Evolutionary conservation across 1,140 invertebrate genomes (phyloP), one percentile per base, ranked within the genome.

Genomic region (Drosophila hydei): DNA sequence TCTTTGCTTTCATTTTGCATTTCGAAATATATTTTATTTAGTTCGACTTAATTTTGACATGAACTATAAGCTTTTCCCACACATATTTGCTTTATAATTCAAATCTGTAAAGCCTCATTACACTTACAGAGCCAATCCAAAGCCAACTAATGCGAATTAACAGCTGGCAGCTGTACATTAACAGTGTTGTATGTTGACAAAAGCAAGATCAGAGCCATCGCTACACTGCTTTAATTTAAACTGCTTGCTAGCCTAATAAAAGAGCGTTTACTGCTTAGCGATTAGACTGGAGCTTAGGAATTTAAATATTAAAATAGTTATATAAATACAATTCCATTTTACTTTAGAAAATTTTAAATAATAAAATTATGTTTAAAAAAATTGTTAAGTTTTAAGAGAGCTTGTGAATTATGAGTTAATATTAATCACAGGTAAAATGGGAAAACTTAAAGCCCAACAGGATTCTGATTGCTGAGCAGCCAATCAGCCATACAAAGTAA

Each of bases 401-500:
- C 51, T 67, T 21, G 16, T 19, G 5, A 11, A 18, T 40, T 59
- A 58, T 16, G 16, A 19, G 9, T 48, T 30, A 40, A 36, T 52
- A 4, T 63, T 33, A 70, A 70, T 47, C 30, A 21, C 38, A 25
- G 21, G 7, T 6, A 8, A 18, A 59, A 18, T n/a, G 14, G n/a
- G 16, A 56, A 16, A 25, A 25, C 6, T 64, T 70, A 59, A 58
- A 59, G 54, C 47, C 19, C n/a, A 50, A 11, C 19, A 38, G 14
- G 38, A 27, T 27, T 56, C 45, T 51, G 62, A 36, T 36, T 58
- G 8, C 47, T 36, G 27, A 14, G 14, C 25, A 71, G 52, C 47
- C 69, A 72, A 72, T 72, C 52, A 67, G 40, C 36, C 62, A 12
- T 27, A 59, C 30, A 59, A 38, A 58, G 27, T 51, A 71, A 19